Evolutionary conservation across 2,888 invertebrate genomes (phyloP), one percentile per base, ranked within the genome.

Genomic region (Spatulosminthurus flaviceps): DNA sequence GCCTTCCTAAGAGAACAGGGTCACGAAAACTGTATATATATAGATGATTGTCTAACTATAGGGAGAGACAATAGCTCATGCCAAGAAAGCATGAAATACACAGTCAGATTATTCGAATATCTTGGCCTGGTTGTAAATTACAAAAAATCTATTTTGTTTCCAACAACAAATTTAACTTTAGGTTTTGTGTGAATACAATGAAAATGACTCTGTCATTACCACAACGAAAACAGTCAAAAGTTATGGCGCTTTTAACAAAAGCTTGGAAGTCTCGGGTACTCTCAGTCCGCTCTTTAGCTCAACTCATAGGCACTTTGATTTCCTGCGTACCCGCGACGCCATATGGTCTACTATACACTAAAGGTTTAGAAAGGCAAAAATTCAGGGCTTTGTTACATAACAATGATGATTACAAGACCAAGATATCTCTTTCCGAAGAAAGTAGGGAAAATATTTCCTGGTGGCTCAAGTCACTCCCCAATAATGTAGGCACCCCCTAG

Each of bases 341-440:
- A 5, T 81, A 80, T 43, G 73, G 80, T 0, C 19, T 51, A 42
- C 21, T 82, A 7, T 77, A 80, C 67, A 80, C 79, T 0, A 70
- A 77, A 16, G 7, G 9, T 1, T 28, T 81, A 11, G 81, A 81
- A 41, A 43, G 13, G 16, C 43, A 71, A 34, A 82, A 80, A 67
- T 69, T 21, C 9, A 2, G 22, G 21, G 74, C 64, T 16, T 72
- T 82, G 51, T 0, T 26, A 7, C 16, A 24, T 51, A 0, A 11
- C 19, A 70, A 69, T 26, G 24, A 24, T 1, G 21, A 67, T 28
- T 80, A 22, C 51, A 51, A 51, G 5, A 51, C 9, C 16, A 51
- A 51, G 16, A 51, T 51, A 11, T 4, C 2, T 51, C 16, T 51
- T 2, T 51, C 51, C 16, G 2, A 13, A 2, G 9, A 41, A 7